Conservation (phyloP, 2,113 vertebrate species). For the Solenodon paradoxus region DNA sequence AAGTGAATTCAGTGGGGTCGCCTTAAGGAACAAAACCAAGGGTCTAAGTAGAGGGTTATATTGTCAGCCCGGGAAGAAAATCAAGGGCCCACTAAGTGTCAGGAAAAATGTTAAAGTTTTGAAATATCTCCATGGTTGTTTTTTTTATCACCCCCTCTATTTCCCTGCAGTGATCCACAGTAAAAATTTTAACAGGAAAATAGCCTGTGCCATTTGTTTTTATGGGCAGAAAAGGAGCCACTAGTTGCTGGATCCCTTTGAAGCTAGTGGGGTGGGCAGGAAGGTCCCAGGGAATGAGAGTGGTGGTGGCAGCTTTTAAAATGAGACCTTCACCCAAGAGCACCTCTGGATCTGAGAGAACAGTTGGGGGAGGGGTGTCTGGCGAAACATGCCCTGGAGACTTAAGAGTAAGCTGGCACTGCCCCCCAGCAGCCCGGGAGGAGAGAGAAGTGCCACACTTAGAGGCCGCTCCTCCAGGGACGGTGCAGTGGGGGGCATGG, state of each 20-base stretch:
- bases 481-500: not conserved
- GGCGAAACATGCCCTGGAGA: not conserved
- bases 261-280: not conserved
- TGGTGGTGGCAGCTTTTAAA: not conserved
- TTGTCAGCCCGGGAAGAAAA: not conserved
- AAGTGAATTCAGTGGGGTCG: not conserved
- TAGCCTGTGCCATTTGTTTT: not conserved
- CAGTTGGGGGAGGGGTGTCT: not conserved
- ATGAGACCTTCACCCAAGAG: not conserved
- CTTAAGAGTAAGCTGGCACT: not conserved
- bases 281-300: not conserved
- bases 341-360: not conserved
- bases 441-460: not conserved
- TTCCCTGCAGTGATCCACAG: not conserved
- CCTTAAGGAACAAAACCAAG: not conserved
- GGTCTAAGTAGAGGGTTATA: not conserved
- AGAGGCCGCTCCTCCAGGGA: not conserved
- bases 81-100: not conserved
- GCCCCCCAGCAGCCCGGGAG: not conserved
- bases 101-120: not conserved
- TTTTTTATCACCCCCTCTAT: not conserved
- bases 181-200: not conserved
- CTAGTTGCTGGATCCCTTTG: not conserved
- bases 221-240: not conserved
- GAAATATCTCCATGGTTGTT: not conserved